Percentiles rank a stretch among this genome's conserved stretches.
phyloP scores from a whole-genome alignment of 2,888 invertebrate genomes.

The Dryomyza anilis region DNA sequence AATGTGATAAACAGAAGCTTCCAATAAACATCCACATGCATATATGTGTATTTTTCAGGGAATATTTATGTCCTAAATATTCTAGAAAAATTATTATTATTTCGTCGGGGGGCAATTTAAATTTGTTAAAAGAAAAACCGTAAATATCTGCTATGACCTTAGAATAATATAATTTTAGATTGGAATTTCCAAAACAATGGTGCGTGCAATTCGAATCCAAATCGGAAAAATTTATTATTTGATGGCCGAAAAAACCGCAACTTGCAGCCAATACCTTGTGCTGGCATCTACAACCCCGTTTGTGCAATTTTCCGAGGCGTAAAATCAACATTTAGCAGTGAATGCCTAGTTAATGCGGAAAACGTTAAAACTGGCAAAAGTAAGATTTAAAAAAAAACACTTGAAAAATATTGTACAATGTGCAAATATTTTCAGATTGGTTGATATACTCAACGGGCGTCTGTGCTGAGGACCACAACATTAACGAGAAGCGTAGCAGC shows the following conservation, averaged over 20 bases:
- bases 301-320: slow-evolving; percentile 50
- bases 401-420: too few species aligned
- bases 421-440: slow-evolving; percentile 46
- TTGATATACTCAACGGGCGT: slow-evolving; percentile 45
- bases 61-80: too few species aligned
- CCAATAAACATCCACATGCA: too few species aligned
- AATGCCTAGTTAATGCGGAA: slow-evolving; percentile 50
- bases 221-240: not conserved
- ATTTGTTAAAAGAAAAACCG: too few species aligned
- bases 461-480: slow-evolving; percentile 47
- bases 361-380: slow-evolving; percentile 46
- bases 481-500: not conserved
- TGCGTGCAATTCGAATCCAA: not conserved
- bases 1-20: too few species aligned
- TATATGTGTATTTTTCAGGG: too few species aligned
- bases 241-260: not conserved
- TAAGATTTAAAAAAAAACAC: slow-evolving; percentile 19
- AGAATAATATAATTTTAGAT: too few species aligned
- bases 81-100: too few species aligned
- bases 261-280: slow-evolving; percentile 43
- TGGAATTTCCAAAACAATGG: not conserved
- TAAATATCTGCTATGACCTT: too few species aligned
- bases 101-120: too few species aligned
- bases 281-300: slow-evolving; percentile 46
- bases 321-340: slow-evolving; percentile 51